Percentiles rank a stretch among this genome's conserved stretches.
Conservation (phyloP, 2,888 invertebrate genomes). For the Apamea crenata region DNA sequence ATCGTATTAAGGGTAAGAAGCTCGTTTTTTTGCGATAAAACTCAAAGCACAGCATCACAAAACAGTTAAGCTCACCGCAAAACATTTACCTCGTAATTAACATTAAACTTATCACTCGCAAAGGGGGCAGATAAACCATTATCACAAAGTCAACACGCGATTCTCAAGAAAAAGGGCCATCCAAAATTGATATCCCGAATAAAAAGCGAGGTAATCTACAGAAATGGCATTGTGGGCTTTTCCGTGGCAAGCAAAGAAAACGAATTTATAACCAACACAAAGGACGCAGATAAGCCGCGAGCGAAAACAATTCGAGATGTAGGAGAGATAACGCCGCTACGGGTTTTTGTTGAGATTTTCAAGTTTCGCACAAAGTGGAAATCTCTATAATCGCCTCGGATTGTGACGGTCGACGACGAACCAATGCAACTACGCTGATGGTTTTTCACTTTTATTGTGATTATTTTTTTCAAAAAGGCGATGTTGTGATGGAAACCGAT, state of each 20-base stretch:
- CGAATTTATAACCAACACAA: slow-evolving; percentile 76
- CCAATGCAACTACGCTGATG: slow-evolving; percentile 69
- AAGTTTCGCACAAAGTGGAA: slow-evolving; percentile 68
- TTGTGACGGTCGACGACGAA: slow-evolving; percentile 65
- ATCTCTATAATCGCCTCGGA: slow-evolving; percentile 72
- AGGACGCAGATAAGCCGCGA: slow-evolving; percentile 75
- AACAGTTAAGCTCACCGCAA: slow-evolving; percentile 46
- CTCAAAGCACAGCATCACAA: slow-evolving; percentile 30
- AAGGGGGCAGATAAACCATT: slow-evolving; percentile 56
- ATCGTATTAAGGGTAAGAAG: neutral
- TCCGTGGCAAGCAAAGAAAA: slow-evolving; percentile 72
- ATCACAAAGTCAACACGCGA: slow-evolving; percentile 65
- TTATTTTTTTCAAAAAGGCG: slow-evolving; percentile 61
- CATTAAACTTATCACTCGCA: slow-evolving; percentile 56
- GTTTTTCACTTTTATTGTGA: slow-evolving; percentile 68
- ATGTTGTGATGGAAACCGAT: slow-evolving; percentile 31
- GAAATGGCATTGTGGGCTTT: slow-evolving; percentile 67
- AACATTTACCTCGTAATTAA: slow-evolving; percentile 62
- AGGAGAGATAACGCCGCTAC: slow-evolving; percentile 68
- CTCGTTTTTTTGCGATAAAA: slow-evolving; percentile 21
- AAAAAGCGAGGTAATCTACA: slow-evolving; percentile 69
- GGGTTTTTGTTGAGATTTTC: slow-evolving; percentile 72
- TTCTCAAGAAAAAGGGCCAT: slow-evolving; percentile 62
- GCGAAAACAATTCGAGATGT: slow-evolving; percentile 77
- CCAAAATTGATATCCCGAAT: slow-evolving; percentile 71